Percentiles rank a stretch among this genome's conserved stretches.
Evolutionary conservation across 2,797 vertebrate genomes (phyloP).

Genomic region (Labeo calbasu): DNA sequence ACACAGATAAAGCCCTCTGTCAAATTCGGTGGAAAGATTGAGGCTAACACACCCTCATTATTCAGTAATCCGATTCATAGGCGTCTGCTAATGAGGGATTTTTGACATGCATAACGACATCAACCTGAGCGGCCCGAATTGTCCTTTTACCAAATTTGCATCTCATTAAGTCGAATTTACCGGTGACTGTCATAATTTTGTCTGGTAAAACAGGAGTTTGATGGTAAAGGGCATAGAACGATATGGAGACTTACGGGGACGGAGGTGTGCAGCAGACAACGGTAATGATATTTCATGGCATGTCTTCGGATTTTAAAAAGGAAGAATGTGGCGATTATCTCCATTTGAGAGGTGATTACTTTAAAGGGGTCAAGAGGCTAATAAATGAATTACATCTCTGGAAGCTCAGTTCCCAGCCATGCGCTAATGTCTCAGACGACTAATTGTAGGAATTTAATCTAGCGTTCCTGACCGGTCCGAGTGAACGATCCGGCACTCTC

Average conservation of each 20-base stretch:
- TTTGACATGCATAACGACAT: conserved; percentile 59
- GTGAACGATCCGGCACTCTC: conserved; percentile 2
- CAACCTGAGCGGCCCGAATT: conserved; percentile 64
- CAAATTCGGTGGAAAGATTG: conserved; percentile 52
- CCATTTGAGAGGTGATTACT: conserved; percentile 74
- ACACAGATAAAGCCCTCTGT: conserved; percentile 50
- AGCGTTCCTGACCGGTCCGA: conserved; percentile 5
- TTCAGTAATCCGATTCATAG: conserved; percentile 62
- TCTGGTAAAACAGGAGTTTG: conserved; percentile 66
- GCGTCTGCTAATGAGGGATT: conserved; percentile 45
- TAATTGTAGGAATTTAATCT: conserved; percentile 39
- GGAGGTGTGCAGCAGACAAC: conserved; percentile 65
- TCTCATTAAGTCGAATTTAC: conserved; percentile 72
- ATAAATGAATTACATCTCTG: conserved; percentile 72
- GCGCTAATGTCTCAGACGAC: conserved; percentile 38
- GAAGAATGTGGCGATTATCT: conserved; percentile 73
- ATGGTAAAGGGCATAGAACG: conserved; percentile 67
- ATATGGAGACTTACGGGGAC: conserved; percentile 60
- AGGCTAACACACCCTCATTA: conserved; percentile 57
- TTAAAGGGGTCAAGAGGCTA: conserved; percentile 73
- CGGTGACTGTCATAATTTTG: conserved; percentile 67
- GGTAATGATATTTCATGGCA: conserved; percentile 74
- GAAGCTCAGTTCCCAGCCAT: conserved; percentile 70
- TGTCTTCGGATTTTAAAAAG: conserved; percentile 71
- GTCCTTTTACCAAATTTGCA: conserved; percentile 69